Base-by-base conservation (phyloP, 2,888 invertebrate species). In the Hypena proboscidalis region DNA sequence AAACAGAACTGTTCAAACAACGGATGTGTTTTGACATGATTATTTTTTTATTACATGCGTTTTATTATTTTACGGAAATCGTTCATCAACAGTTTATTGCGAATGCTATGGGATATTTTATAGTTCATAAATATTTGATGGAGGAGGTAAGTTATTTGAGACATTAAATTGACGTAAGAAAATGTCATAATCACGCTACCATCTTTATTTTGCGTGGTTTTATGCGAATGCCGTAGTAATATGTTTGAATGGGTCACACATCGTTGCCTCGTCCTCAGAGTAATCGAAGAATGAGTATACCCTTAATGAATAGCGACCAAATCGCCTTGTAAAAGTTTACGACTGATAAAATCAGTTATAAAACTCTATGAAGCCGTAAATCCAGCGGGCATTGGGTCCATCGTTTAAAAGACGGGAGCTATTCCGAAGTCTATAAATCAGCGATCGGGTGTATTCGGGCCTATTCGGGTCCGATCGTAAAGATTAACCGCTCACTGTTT, bases 321-420 rank as follows among this genome's bases (percentile, higher is more conserved):
- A 83, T 80, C 78, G 77, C 67, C 81, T 79, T 83, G 80, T 86
- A 83, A 85, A 88, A 87, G 57, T 89, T 88, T 82, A 88, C 80
- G 84, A 84, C 69, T 79, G 84, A 88, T 88, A 87, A 87, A 88
- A 88, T 87, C 87, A 85, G 87, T 86, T 86, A 85, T 88, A 88
- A 88, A 88, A 86, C 79, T 79, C 75, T 81, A 83, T 83, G 79
- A 75, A 80, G 80, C 72, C 79, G 83, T 87, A 88, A 87, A 88
- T 83, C 78, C 67, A 66, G 74, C 64, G 71, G 74, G 70, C 74
- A 76, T 76, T 72, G 74, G 70, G 58, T 34, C 58, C 61, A 64
- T 70, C 72, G 71, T 84, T 81, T 77, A 83, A 80, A 64, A 83
- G 85, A 86, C 86, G 78, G 84, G 77, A 83, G 85, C 85, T 76